These are phyloP conservation scores for Clunio marinus DNA, from an alignment of 2,888 invertebrate genomes.

Conservation along the genomic window DNA sequence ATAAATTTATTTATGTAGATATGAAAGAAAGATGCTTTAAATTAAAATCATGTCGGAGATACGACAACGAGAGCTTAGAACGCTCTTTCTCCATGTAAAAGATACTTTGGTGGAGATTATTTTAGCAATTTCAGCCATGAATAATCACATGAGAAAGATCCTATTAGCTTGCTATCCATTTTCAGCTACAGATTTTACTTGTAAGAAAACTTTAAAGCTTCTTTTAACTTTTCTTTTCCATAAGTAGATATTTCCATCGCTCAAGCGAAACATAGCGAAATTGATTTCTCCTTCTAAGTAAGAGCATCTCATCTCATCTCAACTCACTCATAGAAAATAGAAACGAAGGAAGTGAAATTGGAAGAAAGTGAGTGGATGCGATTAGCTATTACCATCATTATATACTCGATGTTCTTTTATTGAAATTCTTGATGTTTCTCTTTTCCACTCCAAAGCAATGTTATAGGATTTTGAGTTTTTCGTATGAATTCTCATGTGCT, in stretches of 20 bases:
- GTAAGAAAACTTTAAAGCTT: neutral
- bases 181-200: too few relatives aligned
- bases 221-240: neutral
- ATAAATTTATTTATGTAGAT: neutral
- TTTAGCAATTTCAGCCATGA: neutral
- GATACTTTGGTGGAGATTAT: neutral
- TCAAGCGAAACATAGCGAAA: too few relatives aligned
- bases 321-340: neutral
- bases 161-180: too few relatives aligned
- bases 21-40: neutral
- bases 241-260: too few relatives aligned
- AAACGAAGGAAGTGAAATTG: neutral
- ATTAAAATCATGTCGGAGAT: neutral
- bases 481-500: neutral
- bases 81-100: neutral
- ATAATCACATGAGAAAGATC: neutral
- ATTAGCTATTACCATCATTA: constrained; percentile 12
- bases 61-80: neutral
- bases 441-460: neutral
- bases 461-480: neutral
- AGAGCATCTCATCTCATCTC: too few relatives aligned
- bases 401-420: neutral
- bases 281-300: too few relatives aligned
- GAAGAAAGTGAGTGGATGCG: constrained; percentile 7
- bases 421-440: constrained; percentile 2